phyloP scores from a whole-genome alignment of 1,140 invertebrate genomes.

The Drosophila watanabei region DNA sequence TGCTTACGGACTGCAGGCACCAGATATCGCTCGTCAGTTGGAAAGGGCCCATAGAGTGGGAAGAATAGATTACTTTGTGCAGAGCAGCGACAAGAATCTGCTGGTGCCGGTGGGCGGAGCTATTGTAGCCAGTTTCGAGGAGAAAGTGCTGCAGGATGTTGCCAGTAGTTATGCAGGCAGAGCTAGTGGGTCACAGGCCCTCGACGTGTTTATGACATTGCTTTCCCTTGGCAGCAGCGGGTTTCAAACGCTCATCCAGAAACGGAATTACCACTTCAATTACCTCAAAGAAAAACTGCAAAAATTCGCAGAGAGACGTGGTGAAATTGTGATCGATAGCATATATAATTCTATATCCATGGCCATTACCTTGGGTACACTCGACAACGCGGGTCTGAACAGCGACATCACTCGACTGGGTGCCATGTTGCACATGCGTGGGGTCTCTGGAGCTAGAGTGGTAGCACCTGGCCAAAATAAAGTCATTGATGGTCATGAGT shows the following conservation, averaged over 20 bases:
- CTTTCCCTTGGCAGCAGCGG: constrained; percentile 90
- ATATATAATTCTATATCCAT: constrained; percentile 92
- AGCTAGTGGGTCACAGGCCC: constrained; percentile 90
- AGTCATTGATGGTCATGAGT: constrained; percentile 71
- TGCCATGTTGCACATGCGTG: constrained; percentile 82
- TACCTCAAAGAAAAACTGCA: constrained; percentile 89
- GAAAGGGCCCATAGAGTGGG: constrained; percentile 90
- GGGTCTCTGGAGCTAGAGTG: constrained; percentile 83
- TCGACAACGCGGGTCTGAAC: neutral
- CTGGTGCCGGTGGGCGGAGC: constrained; percentile 95
- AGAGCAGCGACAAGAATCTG: constrained; percentile 96
- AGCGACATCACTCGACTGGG: constrained; percentile 68
- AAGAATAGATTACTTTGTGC: constrained; percentile 93
- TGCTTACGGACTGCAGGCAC: constrained; percentile 94
- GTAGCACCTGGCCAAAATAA: constrained; percentile 64
- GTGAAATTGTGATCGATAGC: constrained; percentile 89
- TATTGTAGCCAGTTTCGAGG: constrained; percentile 92
- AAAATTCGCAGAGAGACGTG: constrained; percentile 88
- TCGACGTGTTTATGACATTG: constrained; percentile 94
- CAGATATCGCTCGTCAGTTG: constrained; percentile 90
- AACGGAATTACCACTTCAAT: constrained; percentile 89
- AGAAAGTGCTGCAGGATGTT: constrained; percentile 89
- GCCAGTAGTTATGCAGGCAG: constrained; percentile 91
- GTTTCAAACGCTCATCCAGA: constrained; percentile 89
- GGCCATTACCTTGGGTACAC: constrained; percentile 86